Evolutionary conservation across 2,113 vertebrate genomes (phyloP), one percentile per base, ranked within the genome.

Genomic region (Pluvialis apricaria): DNA sequence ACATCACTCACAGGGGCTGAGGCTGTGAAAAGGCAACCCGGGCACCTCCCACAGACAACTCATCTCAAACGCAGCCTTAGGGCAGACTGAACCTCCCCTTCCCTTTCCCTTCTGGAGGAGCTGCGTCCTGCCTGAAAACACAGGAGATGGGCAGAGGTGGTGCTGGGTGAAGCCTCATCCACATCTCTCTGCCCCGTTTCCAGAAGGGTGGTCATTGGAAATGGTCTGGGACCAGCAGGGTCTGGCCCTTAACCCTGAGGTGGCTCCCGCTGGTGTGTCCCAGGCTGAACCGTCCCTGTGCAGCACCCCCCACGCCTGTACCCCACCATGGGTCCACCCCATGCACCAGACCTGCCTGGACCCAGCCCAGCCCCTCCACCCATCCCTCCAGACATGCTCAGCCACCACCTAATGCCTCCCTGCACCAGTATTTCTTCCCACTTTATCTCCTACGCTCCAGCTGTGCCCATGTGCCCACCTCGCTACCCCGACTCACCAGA

Each of bases 151-250:
- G 3, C 60, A 64, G 38, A 44, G 34, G 21, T 1, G 2, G 16
- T 4, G 8, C 55, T 36, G 45, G 18, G 8, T 49, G 38, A 85
- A 54, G n/a, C 10, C 10, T 5, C 3, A 10, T 7, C n/a, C 1
- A 4, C 0, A 0, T 25, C 69, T 69, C 44, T 49, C 55, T 69
- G 26, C 28, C n/a, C 36, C 0, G 0, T 29, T 66, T 79, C 34
- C 31, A 57, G 36, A 66, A 57, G 2, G 4, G 29, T 1, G 2
- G 47, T 34, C 2, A 1, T 17, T 13, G 28, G 38, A 29, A 44
- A 80, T 6, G 4, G 8, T 58, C 34, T 72, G 55, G 16, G 16
- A 7, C 6, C 55, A 70, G 55, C 18, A 75, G 13, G 7, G 60
- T 54, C n/a, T 73, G 42, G 15, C 18, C 38, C 38, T 57, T 83